Evolutionary conservation across 2,888 invertebrate species (phyloP).

Genomic region (Drosophila conformis): DNA sequence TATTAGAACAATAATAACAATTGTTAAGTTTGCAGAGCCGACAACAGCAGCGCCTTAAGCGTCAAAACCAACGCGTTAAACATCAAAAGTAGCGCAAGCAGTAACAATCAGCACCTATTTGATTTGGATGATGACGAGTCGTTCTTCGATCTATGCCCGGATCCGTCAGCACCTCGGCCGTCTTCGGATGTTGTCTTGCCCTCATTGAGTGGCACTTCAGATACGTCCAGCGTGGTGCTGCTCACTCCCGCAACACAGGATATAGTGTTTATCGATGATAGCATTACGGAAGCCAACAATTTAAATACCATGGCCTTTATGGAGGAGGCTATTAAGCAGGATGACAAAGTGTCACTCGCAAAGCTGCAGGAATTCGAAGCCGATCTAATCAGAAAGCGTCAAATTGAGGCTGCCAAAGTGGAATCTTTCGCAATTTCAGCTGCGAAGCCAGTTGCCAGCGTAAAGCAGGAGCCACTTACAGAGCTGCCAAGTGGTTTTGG

Average conservation of each 20-base stretch:
- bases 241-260: slow-evolving; percentile 82
- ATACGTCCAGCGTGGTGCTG: slow-evolving; percentile 74
- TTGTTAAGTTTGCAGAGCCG: slow-evolving; percentile 73
- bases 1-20: slow-evolving; percentile 30
- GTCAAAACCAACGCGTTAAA: slow-evolving; percentile 14
- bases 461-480: slow-evolving; percentile 57
- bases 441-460: background rate
- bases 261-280: slow-evolving; percentile 82
- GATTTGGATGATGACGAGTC: slow-evolving; percentile 63
- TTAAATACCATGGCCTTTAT: slow-evolving; percentile 78
- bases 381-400: slow-evolving; percentile 56
- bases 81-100: slow-evolving; percentile 5
- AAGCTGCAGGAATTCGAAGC: slow-evolving; percentile 72
- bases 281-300: slow-evolving; percentile 38
- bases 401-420: slow-evolving; percentile 25
- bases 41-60: slow-evolving; percentile 48
- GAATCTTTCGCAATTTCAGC: background rate
- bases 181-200: slow-evolving; percentile 24
- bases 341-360: slow-evolving; percentile 59
- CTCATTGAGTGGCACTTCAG: slow-evolving; percentile 31
- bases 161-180: slow-evolving; percentile 22
- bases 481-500: slow-evolving; percentile 43
- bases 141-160: slow-evolving; percentile 38
- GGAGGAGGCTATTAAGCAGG: slow-evolving; percentile 60
- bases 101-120: slow-evolving; percentile 42